Conservation (phyloP, 2,888 invertebrate species). For the Clitarchus hookeri region DNA sequence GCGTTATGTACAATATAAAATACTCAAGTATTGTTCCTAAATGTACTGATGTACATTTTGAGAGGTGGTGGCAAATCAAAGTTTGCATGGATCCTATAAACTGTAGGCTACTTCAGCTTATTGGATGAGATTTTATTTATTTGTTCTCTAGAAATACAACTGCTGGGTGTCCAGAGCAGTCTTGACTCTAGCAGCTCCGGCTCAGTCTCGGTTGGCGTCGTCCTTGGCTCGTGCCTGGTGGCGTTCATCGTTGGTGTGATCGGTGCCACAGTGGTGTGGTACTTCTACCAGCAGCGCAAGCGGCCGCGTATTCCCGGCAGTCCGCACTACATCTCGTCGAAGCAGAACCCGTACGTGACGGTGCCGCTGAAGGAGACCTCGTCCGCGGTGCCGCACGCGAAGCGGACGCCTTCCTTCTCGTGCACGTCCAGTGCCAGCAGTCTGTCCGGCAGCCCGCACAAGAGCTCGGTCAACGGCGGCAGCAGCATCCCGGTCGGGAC, state of each 20-base stretch:
- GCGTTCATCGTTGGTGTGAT: constrained; percentile 56
- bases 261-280: constrained; percentile 54
- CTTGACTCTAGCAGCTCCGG: constrained; percentile 35
- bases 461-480: constrained; percentile 42
- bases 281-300: constrained; percentile 57
- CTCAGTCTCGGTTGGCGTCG: constrained; percentile 59
- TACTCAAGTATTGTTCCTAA: no score
- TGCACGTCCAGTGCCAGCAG: constrained; percentile 36
- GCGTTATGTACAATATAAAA: no score
- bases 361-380: constrained; percentile 79
- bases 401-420: constrained; percentile 72
- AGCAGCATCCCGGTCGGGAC: constrained; percentile 62
- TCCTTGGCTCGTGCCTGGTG: constrained; percentile 56
- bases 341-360: constrained; percentile 80
- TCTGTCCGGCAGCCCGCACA: constrained; percentile 55
- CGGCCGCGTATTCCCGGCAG: constrained; percentile 70
- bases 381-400: constrained; percentile 57
- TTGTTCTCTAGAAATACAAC: constrained; percentile 36
- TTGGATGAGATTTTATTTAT: constrained; percentile 29
- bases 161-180: constrained; percentile 40
- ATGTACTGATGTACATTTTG: no score
- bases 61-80: no score
- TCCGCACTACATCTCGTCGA: constrained; percentile 79
- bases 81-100: neutral
- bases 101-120: constrained; percentile 24